These are phyloP conservation scores for Canis aureus DNA, from an alignment of 2,113 vertebrate species.

Conservation along the genomic window DNA sequence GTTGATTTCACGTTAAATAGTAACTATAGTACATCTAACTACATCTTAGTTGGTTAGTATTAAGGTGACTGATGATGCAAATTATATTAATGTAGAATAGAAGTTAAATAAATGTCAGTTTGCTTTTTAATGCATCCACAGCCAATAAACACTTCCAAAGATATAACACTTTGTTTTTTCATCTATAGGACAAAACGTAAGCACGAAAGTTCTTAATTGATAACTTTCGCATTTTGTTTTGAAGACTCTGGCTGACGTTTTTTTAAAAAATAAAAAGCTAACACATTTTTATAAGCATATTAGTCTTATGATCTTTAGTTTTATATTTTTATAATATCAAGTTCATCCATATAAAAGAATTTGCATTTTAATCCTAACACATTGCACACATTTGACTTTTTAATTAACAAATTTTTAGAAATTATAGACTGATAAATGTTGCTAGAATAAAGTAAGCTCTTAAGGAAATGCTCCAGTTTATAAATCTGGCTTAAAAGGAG, in stretches of 20 bases:
- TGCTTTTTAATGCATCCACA: background rate
- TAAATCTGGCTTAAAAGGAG: background rate
- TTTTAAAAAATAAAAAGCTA: background rate
- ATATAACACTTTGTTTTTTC: background rate
- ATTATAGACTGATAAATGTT: background rate
- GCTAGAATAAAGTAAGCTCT: background rate
- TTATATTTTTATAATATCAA: background rate
- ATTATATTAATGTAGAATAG: background rate
- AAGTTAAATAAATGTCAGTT: background rate
- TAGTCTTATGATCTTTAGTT: background rate
- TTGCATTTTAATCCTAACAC: slow-evolving; percentile 22
- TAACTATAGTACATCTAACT: background rate
- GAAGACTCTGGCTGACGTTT: background rate
- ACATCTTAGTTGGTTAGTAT: background rate
- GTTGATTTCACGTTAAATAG: background rate
- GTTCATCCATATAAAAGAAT: background rate
- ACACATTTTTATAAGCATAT: background rate
- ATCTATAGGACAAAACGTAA: background rate
- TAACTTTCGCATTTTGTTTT: slow-evolving; percentile 23
- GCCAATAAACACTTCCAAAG: background rate
- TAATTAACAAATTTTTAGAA: slow-evolving; percentile 15
- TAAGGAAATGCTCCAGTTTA: background rate
- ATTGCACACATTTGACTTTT: background rate
- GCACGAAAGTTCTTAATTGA: background rate
- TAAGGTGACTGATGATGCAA: background rate